phyloP scores from a whole-genome alignment of 2,888 invertebrate genomes.

The Phlogophora meticulosa region DNA sequence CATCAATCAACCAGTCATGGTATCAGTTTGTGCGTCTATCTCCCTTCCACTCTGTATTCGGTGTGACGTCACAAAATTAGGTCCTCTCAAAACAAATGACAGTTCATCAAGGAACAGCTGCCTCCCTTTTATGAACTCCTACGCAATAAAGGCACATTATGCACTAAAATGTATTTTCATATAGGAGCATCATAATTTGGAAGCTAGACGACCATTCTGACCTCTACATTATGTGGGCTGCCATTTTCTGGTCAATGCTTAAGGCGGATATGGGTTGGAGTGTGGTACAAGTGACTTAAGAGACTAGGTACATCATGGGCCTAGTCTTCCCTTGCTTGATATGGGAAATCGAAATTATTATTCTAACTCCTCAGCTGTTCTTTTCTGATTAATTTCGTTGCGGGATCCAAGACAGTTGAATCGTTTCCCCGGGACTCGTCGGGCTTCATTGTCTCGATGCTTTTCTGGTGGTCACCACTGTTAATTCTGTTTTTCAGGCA shows the following conservation, averaged over 20 bases:
- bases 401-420: too few species aligned
- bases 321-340: too few species aligned
- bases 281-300: constrained; percentile 29
- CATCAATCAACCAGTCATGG: too few species aligned
- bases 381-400: too few species aligned
- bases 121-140: constrained; percentile 15
- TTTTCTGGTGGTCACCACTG: too few species aligned
- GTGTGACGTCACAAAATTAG: not conserved
- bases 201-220: constrained; percentile 38
- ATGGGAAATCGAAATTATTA: too few species aligned
- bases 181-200: constrained; percentile 57
- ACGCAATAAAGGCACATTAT: constrained; percentile 52
- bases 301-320: not conserved
- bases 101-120: constrained; percentile 20
- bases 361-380: too few species aligned
- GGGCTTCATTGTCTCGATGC: too few species aligned
- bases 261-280: constrained; percentile 43
- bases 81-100: not conserved
- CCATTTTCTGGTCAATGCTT: constrained; percentile 60
- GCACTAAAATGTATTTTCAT: constrained; percentile 42
- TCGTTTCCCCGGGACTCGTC: too few species aligned
- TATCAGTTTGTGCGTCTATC: too few species aligned
- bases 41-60: too few species aligned
- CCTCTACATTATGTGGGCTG: constrained; percentile 55
- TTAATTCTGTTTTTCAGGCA: too few species aligned